Conservation (phyloP, 2,888 invertebrate genomes). For the Glyphotaelius pellucidus region DNA sequence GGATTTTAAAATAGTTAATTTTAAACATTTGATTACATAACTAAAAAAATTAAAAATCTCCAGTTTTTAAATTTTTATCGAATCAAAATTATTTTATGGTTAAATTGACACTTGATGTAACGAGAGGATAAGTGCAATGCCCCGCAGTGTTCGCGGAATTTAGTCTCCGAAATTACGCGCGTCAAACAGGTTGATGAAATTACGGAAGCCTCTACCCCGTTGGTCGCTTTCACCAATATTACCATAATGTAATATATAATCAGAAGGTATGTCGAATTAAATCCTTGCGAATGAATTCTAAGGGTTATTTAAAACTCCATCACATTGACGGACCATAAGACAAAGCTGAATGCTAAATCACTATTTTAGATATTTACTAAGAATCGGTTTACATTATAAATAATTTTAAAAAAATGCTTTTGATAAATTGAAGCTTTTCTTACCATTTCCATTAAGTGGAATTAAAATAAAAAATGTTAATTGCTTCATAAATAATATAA, state of each 20-base stretch:
- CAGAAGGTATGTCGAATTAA: background rate
- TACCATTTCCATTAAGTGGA: no score
- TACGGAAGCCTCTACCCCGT: background rate
- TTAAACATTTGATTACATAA: no score
- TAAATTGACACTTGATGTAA: background rate
- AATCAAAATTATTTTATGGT: background rate
- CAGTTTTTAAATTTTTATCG: no score
- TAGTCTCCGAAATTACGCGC: background rate
- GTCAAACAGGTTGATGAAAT: slow-evolving; percentile 23
- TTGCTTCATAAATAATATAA: no score
- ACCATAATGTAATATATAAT: background rate
- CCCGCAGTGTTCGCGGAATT: background rate
- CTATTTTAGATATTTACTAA: no score
- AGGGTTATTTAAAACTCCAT: background rate
- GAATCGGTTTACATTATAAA: no score
- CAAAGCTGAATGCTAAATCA: no score
- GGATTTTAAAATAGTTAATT: no score
- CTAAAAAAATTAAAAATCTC: no score
- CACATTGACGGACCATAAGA: background rate
- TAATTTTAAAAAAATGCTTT: no score
- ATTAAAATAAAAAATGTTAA: no score
- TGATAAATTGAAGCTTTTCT: no score
- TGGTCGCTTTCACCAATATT: background rate
- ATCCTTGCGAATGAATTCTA: background rate
- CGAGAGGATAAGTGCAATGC: slow-evolving; percentile 10